Evolutionary conservation across 2,113 vertebrate species (phyloP).

Genomic region (Oncorhynchus keta): DNA sequence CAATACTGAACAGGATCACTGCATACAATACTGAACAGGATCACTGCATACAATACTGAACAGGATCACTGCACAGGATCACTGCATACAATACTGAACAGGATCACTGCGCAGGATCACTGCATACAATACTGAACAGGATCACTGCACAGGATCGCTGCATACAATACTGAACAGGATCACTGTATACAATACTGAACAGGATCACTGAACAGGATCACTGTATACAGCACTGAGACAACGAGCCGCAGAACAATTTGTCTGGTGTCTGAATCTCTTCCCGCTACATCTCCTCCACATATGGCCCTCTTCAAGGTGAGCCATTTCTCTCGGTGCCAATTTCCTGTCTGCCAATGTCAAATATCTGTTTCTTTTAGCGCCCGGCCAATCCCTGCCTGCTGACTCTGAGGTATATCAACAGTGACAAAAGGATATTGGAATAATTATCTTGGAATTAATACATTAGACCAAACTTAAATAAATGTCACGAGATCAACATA

Average conservation of each 20-base stretch:
- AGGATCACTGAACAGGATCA: no score
- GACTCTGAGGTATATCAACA: conserved; percentile 95
- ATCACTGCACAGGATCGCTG: no score
- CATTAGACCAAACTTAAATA: conserved; percentile 95
- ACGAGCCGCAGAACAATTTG: conserved; percentile 52
- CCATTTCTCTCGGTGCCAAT: conserved; percentile 79
- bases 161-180: no score
- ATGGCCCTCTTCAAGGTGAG: conserved; percentile 81
- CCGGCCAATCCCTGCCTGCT: conserved; percentile 57
- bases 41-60: no score
- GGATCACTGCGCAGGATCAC: no score
- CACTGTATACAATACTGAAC: no score
- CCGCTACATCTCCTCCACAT: conserved; percentile 58
- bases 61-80: no score
- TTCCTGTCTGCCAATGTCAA: conserved; percentile 85
- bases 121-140: no score
- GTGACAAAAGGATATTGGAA: conserved; percentile 97
- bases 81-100: no score
- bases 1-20: no score
- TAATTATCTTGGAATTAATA: conserved; percentile 98
- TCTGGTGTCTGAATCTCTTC: conserved; percentile 41
- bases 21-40: no score
- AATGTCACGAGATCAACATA: conserved; percentile 94
- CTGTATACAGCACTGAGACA: no score
- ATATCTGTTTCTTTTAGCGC: conserved; percentile 81